Base-by-base conservation (phyloP, 2,797 vertebrate genomes). In the Sebastiscus tertius region DNA sequence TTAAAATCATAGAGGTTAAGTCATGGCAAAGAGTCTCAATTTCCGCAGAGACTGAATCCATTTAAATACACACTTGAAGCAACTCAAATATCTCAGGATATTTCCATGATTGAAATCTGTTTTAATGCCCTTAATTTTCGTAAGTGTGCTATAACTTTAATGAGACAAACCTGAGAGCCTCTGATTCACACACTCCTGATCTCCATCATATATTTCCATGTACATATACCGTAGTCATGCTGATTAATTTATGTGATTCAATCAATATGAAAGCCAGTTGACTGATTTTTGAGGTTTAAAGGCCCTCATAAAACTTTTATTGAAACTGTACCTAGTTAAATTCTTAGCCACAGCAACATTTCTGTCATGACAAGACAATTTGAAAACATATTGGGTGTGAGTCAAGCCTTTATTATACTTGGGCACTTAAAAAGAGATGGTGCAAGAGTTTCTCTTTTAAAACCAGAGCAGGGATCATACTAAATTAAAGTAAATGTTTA, bases 91-190 rank as follows among this genome's bases (percentile, higher is more conserved):
- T 65, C 36, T 74, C 26, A 6, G 11, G 34, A 72, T 16, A 63
- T 82, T 63, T 77, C 20, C 67, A 46, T 70, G 69, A 87, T 65
- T 89, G 61, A 83, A 64, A 62, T 81, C 58, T 16, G 6, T 64
- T 85, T 81, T 78, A 83, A 86, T 65, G 69, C 33, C 71, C 62
- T 82, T 80, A 78, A 90, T 92, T 88, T 75, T 76, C 55, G 7
- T 87, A 78, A 89, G 85, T 92, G 86, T 79, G 55, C 88, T 58
- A 54, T 85, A 73, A 87, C 75, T 80, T 85, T 88, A 81, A 86
- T 82, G 79, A 77, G 61, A 81, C 58, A 86, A 68, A 86, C 63
- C 56, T 54, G 62, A 91, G 65, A 81, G 79, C 62, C 76, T 83
- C 74, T 74, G 72, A 83, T 82, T 87, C 81, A 83, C 77, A 81